Evolutionary conservation across 2,797 vertebrate genomes (phyloP).

Genomic region (Oreortyx pictus): DNA sequence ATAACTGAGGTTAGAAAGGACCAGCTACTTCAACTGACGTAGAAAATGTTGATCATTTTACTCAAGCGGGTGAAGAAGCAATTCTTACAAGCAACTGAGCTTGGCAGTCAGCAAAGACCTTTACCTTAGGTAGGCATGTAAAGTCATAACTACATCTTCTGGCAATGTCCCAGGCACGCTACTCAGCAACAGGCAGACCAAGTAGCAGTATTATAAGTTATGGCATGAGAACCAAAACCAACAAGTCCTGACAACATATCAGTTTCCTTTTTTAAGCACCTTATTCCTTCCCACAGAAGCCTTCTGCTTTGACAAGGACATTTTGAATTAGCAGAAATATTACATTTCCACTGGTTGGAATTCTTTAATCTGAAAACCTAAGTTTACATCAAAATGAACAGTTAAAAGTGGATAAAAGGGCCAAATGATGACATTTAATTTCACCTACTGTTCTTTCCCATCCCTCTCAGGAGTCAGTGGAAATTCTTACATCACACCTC

Average conservation of each 20-base stretch:
- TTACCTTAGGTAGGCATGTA: background rate
- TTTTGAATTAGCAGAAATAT: background rate
- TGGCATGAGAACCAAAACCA: background rate
- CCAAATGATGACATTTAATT: background rate
- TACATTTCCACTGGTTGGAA: rapidly evolving
- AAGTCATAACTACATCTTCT: background rate
- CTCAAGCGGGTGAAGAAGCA: conserved; percentile 23
- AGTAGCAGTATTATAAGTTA: background rate
- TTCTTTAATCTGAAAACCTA: background rate
- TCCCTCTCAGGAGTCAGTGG: background rate
- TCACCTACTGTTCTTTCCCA: background rate
- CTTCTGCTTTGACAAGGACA: background rate
- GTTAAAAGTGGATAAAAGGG: background rate
- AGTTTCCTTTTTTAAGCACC: background rate
- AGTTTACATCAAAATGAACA: background rate
- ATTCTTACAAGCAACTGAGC: conserved; percentile 28
- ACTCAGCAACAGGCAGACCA: background rate
- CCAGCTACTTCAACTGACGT: background rate
- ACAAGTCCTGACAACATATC: background rate
- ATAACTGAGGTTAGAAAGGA: conserved; percentile 19
- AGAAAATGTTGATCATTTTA: background rate
- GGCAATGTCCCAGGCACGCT: background rate
- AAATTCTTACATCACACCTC: background rate
- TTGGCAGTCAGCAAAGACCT: background rate
- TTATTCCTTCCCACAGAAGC: background rate